A percentile compares a stretch with the other conserved stretches of the same genome.
Evolutionary conservation across 2,888 invertebrate genomes (phyloP).

Genomic region (Hesperia comma): DNA sequence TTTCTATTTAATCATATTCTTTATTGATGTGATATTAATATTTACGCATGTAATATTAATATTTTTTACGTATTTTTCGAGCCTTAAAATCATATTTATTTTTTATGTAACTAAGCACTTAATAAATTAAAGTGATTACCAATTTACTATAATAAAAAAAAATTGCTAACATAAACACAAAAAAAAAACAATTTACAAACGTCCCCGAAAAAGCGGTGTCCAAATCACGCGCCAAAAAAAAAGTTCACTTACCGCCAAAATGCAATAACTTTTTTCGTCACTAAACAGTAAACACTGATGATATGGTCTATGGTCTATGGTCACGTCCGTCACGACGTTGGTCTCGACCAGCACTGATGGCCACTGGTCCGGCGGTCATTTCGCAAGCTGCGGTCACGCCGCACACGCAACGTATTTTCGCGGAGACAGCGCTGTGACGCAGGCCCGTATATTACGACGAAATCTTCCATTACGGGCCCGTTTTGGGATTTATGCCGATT

Average conservation of each 20-base stretch:
- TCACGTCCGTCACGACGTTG: background rate
- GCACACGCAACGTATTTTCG: constrained; percentile 1
- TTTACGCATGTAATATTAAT: no score
- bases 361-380: background rate
- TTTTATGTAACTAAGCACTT: no score
- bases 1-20: no score
- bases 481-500: background rate
- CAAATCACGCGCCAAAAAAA: background rate
- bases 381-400: background rate
- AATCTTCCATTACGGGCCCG: background rate
- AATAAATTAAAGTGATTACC: no score
- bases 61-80: no score
- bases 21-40: no score
- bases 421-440: background rate
- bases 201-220: background rate
- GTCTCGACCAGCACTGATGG: background rate
- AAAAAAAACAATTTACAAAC: no score
- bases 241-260: constrained; percentile 7
- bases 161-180: no score
- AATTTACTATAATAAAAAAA: no score
- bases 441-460: background rate
- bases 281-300: background rate
- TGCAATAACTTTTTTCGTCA: background rate
- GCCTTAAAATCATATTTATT: no score
- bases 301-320: background rate